Evolutionary conservation across 2,797 vertebrate genomes (phyloP).

Genomic region (Aulostomus chinensis): DNA sequence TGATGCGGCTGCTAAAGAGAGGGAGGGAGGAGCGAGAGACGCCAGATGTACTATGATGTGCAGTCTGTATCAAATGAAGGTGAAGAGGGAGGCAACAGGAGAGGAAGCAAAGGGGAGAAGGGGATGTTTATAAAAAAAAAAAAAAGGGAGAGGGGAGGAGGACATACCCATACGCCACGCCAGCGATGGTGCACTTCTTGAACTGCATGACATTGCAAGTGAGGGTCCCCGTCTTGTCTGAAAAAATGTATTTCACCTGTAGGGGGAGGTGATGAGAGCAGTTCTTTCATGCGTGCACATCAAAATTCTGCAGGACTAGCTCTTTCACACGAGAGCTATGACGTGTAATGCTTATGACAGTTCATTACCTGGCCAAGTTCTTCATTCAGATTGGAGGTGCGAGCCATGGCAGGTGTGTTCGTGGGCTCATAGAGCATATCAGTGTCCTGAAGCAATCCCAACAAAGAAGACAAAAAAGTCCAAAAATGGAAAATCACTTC

Average conservation of each 20-base stretch:
- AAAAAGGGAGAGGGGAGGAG: background rate
- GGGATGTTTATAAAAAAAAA: no score
- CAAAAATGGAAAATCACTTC: background rate
- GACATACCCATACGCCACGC: slow-evolving; percentile 93
- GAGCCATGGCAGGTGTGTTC: slow-evolving; percentile 94
- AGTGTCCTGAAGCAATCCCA: slow-evolving; percentile 83
- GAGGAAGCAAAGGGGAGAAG: slow-evolving; percentile 2
- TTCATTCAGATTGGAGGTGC: slow-evolving; percentile 98
- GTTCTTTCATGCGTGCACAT: background rate
- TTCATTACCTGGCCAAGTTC: slow-evolving; percentile 94
- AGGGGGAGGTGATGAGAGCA: background rate
- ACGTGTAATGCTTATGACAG: background rate
- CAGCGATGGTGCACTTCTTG: slow-evolving; percentile 98
- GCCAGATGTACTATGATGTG: slow-evolving; percentile 66
- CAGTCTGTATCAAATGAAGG: slow-evolving; percentile 67
- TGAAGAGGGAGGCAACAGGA: slow-evolving; percentile 26
- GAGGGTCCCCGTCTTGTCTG: slow-evolving; percentile 97
- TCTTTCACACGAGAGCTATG: background rate
- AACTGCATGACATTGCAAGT: slow-evolving; percentile 99
- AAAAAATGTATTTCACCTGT: slow-evolving; percentile 99
- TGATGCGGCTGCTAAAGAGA: slow-evolving; percentile 74
- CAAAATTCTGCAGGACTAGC: background rate
- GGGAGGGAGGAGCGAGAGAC: slow-evolving; percentile 55
- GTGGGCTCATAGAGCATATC: slow-evolving; percentile 96
- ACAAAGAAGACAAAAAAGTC: slow-evolving; percentile 1